Evolutionary conservation across 2,113 vertebrate genomes (phyloP).

Genomic region (Cheirogaleus medius): DNA sequence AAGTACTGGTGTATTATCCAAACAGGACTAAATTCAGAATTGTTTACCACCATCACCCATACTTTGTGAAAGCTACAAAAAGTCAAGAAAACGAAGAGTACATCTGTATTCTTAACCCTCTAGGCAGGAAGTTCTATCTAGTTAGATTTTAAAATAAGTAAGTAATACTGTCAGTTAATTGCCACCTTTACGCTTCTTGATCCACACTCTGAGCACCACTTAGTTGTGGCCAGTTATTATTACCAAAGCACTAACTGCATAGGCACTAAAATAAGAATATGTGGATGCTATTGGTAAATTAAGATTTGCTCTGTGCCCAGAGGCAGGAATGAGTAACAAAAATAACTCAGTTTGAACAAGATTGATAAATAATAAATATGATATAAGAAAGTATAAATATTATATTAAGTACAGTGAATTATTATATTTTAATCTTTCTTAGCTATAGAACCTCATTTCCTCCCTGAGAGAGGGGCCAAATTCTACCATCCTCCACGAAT

Average conservation of each 20-base stretch:
- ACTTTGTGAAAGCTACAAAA: slow-evolving; percentile 66
- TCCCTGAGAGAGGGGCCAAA: not conserved
- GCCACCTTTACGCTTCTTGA: slow-evolving; percentile 57
- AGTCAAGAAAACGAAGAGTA: slow-evolving; percentile 49
- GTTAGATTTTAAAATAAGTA: slow-evolving; percentile 66
- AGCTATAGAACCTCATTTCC: not conserved
- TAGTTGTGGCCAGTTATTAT: not conserved
- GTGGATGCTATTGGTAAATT: not conserved
- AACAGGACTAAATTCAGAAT: slow-evolving; percentile 54
- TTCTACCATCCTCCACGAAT: not conserved
- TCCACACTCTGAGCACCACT: slow-evolving; percentile 21
- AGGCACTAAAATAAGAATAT: not conserved
- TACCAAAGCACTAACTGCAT: not conserved
- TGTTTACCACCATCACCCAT: slow-evolving; percentile 55
- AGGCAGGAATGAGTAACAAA: not conserved
- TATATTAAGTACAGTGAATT: not conserved
- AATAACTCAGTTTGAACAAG: not conserved
- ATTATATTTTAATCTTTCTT: not conserved
- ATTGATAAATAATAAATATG: not conserved
- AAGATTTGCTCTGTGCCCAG: not conserved
- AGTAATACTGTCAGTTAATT: slow-evolving; percentile 13
- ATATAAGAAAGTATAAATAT: not conserved
- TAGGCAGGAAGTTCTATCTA: slow-evolving; percentile 63
- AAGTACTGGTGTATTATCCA: not conserved
- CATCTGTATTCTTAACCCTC: slow-evolving; percentile 68